Percentiles rank a stretch among this genome's conserved stretches.
Evolutionary conservation across 2,888 invertebrate species (phyloP).

Genomic region (Leptothorax acervorum): DNA sequence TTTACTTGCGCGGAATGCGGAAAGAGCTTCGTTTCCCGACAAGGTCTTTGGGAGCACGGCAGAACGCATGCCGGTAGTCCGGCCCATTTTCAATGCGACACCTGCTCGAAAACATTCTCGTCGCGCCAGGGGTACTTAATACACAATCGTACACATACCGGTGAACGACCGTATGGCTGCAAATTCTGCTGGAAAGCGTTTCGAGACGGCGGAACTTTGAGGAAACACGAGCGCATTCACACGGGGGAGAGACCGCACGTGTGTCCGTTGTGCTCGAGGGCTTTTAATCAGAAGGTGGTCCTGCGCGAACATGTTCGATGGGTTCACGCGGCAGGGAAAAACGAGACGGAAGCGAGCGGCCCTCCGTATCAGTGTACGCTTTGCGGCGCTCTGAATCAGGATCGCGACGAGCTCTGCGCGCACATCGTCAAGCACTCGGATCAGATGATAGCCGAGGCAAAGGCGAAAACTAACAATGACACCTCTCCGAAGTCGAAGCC

Average conservation of each 20-base stretch:
- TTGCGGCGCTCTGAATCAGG: slow-evolving; percentile 84
- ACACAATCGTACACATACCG: slow-evolving; percentile 86
- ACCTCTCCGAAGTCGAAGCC: slow-evolving; percentile 73
- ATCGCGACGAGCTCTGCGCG: slow-evolving; percentile 86
- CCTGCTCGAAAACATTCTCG: slow-evolving; percentile 86
- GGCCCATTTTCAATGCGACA: slow-evolving; percentile 85
- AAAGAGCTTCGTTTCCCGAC: slow-evolving; percentile 85
- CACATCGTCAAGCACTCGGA: slow-evolving; percentile 87
- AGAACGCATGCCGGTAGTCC: slow-evolving; percentile 85
- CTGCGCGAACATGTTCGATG: slow-evolving; percentile 87
- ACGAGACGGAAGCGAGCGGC: slow-evolving; percentile 81
- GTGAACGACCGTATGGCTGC: slow-evolving; percentile 87
- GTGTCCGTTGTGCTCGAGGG: slow-evolving; percentile 86
- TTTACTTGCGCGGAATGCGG: slow-evolving; percentile 85
- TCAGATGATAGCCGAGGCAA: slow-evolving; percentile 86
- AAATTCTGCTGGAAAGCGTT: slow-evolving; percentile 87
- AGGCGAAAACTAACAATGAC: slow-evolving; percentile 81
- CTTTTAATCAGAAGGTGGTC: slow-evolving; percentile 87
- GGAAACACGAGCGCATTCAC: slow-evolving; percentile 87
- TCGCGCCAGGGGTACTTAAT: slow-evolving; percentile 86
- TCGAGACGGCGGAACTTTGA: slow-evolving; percentile 86
- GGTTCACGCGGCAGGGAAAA: slow-evolving; percentile 86
- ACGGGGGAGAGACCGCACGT: slow-evolving; percentile 87
- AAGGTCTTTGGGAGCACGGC: slow-evolving; percentile 86
- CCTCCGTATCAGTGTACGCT: slow-evolving; percentile 86